These are phyloP conservation scores for Cremastobaeus sp. DNA, from an alignment of 2,888 invertebrate species.

Conservation along the genomic window DNA sequence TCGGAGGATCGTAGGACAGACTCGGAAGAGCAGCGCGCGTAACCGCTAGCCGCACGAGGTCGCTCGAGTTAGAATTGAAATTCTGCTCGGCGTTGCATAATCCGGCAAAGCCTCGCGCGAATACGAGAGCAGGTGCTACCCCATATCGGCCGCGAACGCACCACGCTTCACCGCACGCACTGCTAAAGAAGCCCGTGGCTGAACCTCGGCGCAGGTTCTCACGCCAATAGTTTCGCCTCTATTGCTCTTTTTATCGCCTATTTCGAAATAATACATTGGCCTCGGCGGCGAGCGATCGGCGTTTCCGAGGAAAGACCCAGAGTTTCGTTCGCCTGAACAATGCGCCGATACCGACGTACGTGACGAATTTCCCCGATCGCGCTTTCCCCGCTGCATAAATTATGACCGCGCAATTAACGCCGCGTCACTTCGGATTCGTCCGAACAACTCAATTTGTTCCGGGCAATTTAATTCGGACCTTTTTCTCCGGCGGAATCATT, in stretches of 20 bases:
- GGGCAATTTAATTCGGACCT: constrained; percentile 9
- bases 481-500: constrained; percentile 15
- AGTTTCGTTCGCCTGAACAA: no score
- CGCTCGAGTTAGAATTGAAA: constrained; percentile 27
- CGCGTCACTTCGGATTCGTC: constrained; percentile 7
- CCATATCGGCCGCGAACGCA: no score
- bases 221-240: constrained; percentile 31
- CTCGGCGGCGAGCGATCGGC: no score
- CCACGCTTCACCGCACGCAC: constrained; percentile 12
- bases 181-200: constrained; percentile 4
- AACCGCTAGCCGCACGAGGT: constrained; percentile 22
- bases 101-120: constrained; percentile 15
- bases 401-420: constrained; percentile 6
- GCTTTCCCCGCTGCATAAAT: not conserved
- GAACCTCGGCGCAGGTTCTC: constrained; percentile 14
- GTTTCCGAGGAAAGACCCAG: no score
- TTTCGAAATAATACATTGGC: no score
- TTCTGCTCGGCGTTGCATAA: constrained; percentile 28
- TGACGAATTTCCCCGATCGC: no score
- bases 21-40: constrained; percentile 18
- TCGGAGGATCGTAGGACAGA: constrained; percentile 4
- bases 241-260: no score
- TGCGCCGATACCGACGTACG: no score
- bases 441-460: constrained; percentile 17
- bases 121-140: constrained; percentile 29